Percentiles rank a stretch among this genome's conserved stretches.
phyloP scores from a whole-genome alignment of 2,797 vertebrate genomes.

The Molossus alvarezi region DNA sequence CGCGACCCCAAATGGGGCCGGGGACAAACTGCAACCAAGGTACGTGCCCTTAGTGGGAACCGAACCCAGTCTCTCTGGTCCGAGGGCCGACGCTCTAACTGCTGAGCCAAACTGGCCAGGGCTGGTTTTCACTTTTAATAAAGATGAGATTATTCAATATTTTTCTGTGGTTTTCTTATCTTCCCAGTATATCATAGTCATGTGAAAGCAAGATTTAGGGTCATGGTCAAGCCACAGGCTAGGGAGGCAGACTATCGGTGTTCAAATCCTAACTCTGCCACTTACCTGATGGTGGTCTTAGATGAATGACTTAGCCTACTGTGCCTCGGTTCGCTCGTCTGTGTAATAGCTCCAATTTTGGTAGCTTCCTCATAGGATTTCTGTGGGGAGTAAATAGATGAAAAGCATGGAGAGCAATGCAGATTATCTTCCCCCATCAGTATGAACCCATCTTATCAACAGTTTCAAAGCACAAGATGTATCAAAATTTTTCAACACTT shows the following conservation, averaged over 20 bases:
- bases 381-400: background rate
- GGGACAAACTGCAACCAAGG: too few species aligned
- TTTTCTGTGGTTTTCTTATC: slow-evolving; percentile 19
- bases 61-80: too few species aligned
- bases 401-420: background rate
- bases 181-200: background rate
- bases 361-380: background rate
- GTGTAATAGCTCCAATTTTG: background rate
- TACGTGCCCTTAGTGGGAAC: too few species aligned
- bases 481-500: background rate
- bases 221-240: background rate
- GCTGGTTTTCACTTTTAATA: slow-evolving; percentile 24
- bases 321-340: background rate
- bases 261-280: background rate
- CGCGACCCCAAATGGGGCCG: too few species aligned
- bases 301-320: background rate
- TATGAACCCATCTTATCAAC: background rate
- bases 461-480: background rate
- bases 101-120: too few species aligned
- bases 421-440: background rate
- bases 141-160: background rate
- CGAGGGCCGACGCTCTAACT: too few species aligned
- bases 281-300: background rate
- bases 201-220: background rate
- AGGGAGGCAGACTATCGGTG: background rate